Evolutionary conservation across 2,888 invertebrate genomes (phyloP).

Genomic region (Oligia fasciuncula): DNA sequence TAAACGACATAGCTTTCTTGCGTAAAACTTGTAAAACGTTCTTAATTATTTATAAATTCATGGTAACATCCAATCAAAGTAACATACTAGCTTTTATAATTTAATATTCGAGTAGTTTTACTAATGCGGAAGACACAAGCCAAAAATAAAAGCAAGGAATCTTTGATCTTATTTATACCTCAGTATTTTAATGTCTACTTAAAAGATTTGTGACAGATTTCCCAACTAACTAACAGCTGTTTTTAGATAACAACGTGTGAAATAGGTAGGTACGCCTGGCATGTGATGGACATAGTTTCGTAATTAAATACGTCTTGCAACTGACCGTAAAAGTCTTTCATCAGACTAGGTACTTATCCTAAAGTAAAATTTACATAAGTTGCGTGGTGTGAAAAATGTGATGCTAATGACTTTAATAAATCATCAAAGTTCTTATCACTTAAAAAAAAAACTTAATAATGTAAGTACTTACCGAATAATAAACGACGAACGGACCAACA

Average conservation of each 20-base stretch:
- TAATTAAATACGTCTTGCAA: conserved; percentile 65
- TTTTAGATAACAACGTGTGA: conserved; percentile 58
- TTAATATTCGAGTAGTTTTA: not conserved
- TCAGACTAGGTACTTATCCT: not conserved
- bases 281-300: conserved; percentile 68
- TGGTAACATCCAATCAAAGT: not conserved
- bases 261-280: conserved; percentile 59
- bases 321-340: conserved; percentile 21
- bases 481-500: conserved; percentile 29
- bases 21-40: not conserved
- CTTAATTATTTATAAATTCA: not conserved
- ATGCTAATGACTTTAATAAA: not conserved
- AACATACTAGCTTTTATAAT: not conserved
- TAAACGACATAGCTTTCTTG: not conserved
- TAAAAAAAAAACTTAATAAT: not conserved
- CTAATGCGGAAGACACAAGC: not conserved
- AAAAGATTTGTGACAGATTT: conserved; percentile 37
- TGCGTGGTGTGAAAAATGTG: not conserved
- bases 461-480: conserved; percentile 63
- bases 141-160: conserved; percentile 21
- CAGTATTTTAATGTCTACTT: conserved; percentile 18
- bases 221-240: conserved; percentile 20
- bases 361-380: not conserved
- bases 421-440: not conserved
- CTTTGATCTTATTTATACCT: conserved; percentile 25